Base-by-base conservation (phyloP, 2,888 invertebrate species). In the Gari tellinella region DNA sequence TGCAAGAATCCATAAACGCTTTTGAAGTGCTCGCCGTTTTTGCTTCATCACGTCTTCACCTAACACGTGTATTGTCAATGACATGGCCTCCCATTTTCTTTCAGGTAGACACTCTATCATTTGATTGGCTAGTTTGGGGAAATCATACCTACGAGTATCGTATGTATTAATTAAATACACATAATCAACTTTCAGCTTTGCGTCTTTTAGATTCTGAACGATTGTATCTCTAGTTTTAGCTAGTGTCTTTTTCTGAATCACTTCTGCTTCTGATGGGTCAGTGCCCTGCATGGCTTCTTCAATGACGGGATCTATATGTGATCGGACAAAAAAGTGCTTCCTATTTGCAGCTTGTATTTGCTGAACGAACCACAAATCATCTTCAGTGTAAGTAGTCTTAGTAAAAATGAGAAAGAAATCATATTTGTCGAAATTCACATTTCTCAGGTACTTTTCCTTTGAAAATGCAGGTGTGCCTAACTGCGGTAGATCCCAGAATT, bases 401-500 rank as follows among this genome's bases (percentile, higher is more conserved):
- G 66, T 60, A n/a, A 72, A 70, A 15, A 80, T 70, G 4, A 80
- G 45, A 43, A 80, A 78, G 38, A 55, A 78, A 56, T 78, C 78
- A 55, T 75, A 74, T 12, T 56, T 52, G 19, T 78, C 31, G 23
- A 74, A 63, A 25, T 78, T 73, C 17, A 72, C 60, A 23, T 69
- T 69, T 31, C 72, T 63, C 12, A 75, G 25, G 38, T 69, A 81
- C 7, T 45, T 23, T 12, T 78, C 72, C 56, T 67, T 67, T 21
- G 75, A 52, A 58, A 75, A 81, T 17, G 70, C 73, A 12, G 49
- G 52, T 25, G 76, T 68, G 14, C 73, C 80, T 17, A 74, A 23
- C 37, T 72, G 74, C 8, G 80, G 80, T 12, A 80, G 46, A 46
- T 81, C 80, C 80, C 80, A 81, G 51, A 72, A 81, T 40, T 68